A percentile compares a stretch with the other conserved stretches of the same genome.
phyloP scores from a whole-genome alignment of 1,140 invertebrate species.

The Pantala flavescens region DNA sequence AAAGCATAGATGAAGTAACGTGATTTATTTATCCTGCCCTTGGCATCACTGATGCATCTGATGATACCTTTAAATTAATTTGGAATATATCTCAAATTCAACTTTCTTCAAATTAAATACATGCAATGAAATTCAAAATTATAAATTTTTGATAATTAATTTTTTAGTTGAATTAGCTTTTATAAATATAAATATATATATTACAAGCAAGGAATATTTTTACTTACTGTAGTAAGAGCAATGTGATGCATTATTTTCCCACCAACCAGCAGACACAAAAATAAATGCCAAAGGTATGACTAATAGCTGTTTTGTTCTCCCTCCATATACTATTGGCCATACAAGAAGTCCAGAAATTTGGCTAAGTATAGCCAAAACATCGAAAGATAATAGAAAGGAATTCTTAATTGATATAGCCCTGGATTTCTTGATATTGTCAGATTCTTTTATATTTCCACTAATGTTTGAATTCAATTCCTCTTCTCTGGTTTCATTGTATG shows the following conservation, averaged over 20 bases:
- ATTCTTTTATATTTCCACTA: too few species aligned
- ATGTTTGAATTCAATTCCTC: too few species aligned
- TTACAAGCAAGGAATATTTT: too few species aligned
- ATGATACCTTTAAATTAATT: slow-evolving; percentile 52
- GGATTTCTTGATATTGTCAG: too few species aligned
- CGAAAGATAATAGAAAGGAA: slow-evolving; percentile 34
- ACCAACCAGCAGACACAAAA: slow-evolving; percentile 85
- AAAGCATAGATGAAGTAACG: slow-evolving; percentile 83
- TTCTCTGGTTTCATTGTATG: too few species aligned
- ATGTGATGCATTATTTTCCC: slow-evolving; percentile 90
- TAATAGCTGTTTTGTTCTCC: slow-evolving; percentile 59
- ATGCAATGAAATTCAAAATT: too few species aligned
- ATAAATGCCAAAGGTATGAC: slow-evolving; percentile 72
- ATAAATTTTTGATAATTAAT: too few species aligned
- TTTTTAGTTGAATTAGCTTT: too few species aligned
- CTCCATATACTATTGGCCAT: slow-evolving; percentile 60
- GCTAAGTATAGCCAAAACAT: slow-evolving; percentile 67
- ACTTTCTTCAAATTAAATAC: too few species aligned
- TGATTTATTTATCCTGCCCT: slow-evolving; percentile 65
- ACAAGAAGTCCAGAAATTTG: slow-evolving; percentile 81
- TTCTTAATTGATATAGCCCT: too few species aligned
- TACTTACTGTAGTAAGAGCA: slow-evolving; percentile 61
- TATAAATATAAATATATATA: too few species aligned
- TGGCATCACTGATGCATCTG: slow-evolving; percentile 63
- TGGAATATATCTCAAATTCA: too few species aligned